Conservation (phyloP, 92 coral and sea anemone genomes). For the Epizoanthus fatuus region DNA sequence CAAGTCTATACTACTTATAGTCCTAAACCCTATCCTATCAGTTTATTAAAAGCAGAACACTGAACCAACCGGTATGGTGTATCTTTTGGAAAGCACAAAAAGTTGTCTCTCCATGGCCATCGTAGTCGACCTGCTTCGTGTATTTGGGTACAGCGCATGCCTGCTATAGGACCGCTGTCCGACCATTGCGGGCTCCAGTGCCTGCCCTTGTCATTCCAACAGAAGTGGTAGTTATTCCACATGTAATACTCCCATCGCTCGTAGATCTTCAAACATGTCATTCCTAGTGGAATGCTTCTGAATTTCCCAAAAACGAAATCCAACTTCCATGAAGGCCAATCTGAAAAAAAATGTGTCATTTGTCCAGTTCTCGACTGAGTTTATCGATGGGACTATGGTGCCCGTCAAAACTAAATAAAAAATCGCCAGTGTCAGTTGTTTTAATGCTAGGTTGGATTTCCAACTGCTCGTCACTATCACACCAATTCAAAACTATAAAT, state of each 20-base stretch:
- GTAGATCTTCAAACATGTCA: slow-evolving; percentile 30
- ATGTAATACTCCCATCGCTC: slow-evolving; percentile 13
- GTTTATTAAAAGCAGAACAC: neutral
- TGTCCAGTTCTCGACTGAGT: neutral
- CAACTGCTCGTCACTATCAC: too few relatives aligned
- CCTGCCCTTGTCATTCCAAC: slow-evolving; percentile 30
- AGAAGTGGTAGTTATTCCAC: slow-evolving; percentile 14
- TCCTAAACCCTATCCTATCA: too few relatives aligned
- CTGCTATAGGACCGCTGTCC: slow-evolving; percentile 33
- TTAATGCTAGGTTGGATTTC: too few relatives aligned
- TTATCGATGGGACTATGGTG: neutral
- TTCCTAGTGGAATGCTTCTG: neutral
- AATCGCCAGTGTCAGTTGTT: too few relatives aligned
- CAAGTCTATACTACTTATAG: too few relatives aligned
- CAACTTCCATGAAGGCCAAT: slow-evolving; percentile 34
- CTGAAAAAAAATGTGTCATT: neutral
- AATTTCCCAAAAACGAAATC: slow-evolving; percentile 26
- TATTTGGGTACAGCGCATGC: slow-evolving; percentile 45
- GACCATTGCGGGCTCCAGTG: slow-evolving; percentile 42
- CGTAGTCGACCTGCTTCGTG: slow-evolving; percentile 6
- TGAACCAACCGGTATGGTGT: slow-evolving; percentile 23
- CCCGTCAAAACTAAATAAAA: too few relatives aligned
- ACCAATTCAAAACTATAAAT: too few relatives aligned
- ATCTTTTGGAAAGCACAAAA: slow-evolving; percentile 29
- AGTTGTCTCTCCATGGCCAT: slow-evolving; percentile 43